These are phyloP conservation scores for Brachionus rubens DNA, from an alignment of 1,140 invertebrate genomes.

Conservation along the genomic window DNA sequence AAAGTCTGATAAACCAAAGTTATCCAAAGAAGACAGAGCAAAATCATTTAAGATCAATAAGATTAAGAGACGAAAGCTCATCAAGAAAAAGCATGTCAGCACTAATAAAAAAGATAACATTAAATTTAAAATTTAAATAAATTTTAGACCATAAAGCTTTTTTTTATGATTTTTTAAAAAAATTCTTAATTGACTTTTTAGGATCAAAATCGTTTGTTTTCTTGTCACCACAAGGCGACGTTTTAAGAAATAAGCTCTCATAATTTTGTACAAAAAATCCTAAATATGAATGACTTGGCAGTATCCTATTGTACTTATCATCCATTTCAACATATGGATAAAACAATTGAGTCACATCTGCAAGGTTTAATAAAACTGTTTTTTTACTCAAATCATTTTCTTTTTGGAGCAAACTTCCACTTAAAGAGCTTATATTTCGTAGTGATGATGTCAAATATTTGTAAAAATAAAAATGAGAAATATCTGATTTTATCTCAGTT, in stretches of 20 bases:
- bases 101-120: conserved; percentile 46
- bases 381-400: not conserved
- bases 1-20: not conserved
- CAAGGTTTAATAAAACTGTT: not conserved
- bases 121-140: conserved; percentile 39
- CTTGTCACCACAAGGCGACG: not conserved
- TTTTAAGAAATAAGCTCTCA: conserved; percentile 27
- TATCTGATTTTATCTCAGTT: not conserved
- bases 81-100: conserved; percentile 39
- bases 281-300: conserved; percentile 12
- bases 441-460: conserved; percentile 39
- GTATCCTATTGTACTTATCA: conserved; percentile 29
- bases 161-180: not conserved
- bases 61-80: not conserved
- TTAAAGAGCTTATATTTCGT: conserved; percentile 4
- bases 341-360: conserved; percentile 5
- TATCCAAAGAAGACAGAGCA: conserved; percentile 12
- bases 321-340: conserved; percentile 37
- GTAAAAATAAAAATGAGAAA: conserved; percentile 1
- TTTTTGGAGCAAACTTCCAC: not conserved
- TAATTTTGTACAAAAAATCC: conserved; percentile 20
- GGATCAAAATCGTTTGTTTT: not conserved
- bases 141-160: not conserved
- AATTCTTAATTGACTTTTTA: conserved; percentile 12
- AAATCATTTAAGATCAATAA: not conserved